Percentiles rank a stretch among this genome's conserved stretches.
These are phyloP conservation scores for Meloidogyne chitwoodi DNA, from an alignment of 1,140 invertebrate genomes.

Conservation along the genomic window DNA sequence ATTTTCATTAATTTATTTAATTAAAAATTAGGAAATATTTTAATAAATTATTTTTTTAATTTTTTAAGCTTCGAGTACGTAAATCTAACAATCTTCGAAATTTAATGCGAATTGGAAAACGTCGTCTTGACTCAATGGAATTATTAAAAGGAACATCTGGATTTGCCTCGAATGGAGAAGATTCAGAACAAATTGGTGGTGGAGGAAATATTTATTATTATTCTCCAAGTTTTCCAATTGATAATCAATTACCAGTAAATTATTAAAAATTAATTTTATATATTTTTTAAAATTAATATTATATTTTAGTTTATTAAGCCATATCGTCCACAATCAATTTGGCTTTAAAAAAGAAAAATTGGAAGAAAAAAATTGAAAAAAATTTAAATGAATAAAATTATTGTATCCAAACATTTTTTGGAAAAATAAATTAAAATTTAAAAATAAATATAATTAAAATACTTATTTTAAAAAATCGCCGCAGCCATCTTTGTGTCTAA, in stretches of 20 bases:
- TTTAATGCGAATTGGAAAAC: constrained; percentile 27
- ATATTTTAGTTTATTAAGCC: neutral
- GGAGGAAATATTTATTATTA: neutral
- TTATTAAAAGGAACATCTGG: neutral
- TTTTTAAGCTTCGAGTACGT: constrained; percentile 12
- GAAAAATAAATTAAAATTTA: too few species aligned
- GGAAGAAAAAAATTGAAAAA: neutral
- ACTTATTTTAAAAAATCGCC: too few species aligned
- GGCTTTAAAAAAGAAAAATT: neutral
- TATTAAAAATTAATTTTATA: neutral
- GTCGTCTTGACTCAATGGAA: neutral
- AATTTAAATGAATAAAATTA: neutral
- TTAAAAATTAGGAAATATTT: neutral
- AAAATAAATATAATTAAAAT: too few species aligned
- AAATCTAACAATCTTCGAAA: constrained; percentile 29
- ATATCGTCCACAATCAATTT: neutral
- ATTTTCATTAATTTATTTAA: neutral
- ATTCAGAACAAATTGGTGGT: neutral
- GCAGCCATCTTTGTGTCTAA: too few species aligned
- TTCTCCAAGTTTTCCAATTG: neutral
- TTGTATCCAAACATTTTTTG: too few species aligned
- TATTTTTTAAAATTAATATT: neutral
- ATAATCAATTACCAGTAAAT: neutral
- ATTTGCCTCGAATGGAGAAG: neutral
- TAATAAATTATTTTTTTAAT: neutral